Evolutionary conservation across 2,797 vertebrate species (phyloP), one percentile per base, ranked within the genome.

Genomic region (Craterocephalus amniculus): DNA sequence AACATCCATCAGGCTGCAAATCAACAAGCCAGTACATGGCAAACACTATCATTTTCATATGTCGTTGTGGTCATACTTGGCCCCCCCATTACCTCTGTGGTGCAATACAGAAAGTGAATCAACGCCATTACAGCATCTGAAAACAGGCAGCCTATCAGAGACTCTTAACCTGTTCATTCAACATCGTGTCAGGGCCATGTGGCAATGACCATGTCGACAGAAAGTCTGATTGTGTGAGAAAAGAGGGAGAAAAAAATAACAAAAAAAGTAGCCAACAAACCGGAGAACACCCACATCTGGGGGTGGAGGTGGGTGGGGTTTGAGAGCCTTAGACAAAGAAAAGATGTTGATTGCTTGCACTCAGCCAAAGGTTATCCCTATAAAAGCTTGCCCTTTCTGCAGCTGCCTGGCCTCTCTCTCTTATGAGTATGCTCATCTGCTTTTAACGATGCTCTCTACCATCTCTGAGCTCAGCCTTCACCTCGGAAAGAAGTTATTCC

Each of bases 11-110:
- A 91, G 78, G 79, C 80, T 72, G 84, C 83, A 89, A 80, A 86
- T 91, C 85, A 87, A 84, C 83, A 86, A 91, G 83, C 78, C 76
- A 64, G 58, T 84, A 89, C 74, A 83, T 68, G 77, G 88, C 70
- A 88, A 89, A 85, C 62, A 79, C 73, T 88, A 82, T 93, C 88
- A 90, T 94, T 93, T 93, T 91, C 88, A 85, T 85, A 86, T 72
- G 78, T 81, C 78, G 76, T 83, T 84, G 79, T 62, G 64, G 80
- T 91, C 86, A 93, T 90, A 89, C 79, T 70, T 89, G 77, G 48
- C 72, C 87, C 87, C 48, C 70, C 78, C 76, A 86, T 91, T 91
- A 92, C 86, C 43, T 20, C 29, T 5, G 59, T 45, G 29, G 34
- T 43, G 78, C 90, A 83, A 76, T 89, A 88, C 90, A 90, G 83